Evolutionary conservation across 2,797 vertebrate species (phyloP), one percentile per base, ranked within the genome.

Genomic region (Coregonus suidteri): DNA sequence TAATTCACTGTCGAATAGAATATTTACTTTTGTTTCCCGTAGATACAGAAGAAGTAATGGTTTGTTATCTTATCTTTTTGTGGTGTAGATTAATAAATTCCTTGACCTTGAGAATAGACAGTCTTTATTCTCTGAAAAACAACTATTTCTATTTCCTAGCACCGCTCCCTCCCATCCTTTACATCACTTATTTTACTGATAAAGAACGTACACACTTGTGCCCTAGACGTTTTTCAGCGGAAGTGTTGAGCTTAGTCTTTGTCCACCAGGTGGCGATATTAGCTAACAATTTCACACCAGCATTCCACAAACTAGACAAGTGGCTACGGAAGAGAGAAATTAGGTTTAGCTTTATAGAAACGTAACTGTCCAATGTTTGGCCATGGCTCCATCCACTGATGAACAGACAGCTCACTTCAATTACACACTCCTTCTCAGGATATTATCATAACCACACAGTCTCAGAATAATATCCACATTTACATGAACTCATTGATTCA

Each of bases 231-330:
- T 47, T 47, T 47, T 47, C 41, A 3, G 41, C 41, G 2, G 2
- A 47, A 31, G 64, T 31, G 25, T 66, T 31, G 64, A 66, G 25
- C 25, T 31, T 72, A 16, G 20, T 31, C 15, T 9, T 16, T 47
- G 1, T 68, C 89, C 91, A 90, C 83, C 84, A 91, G 91, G 70
- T 79, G 90, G 91, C n/a, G 80, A 75, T 82, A 84, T 25, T 53
- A 0, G 37, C 67, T 73, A 56, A 25, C 18, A 72, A 14, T 54
- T 75, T 70, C 6, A 35, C 30, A 72, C 14, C 6, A 73, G 69
- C 6, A 0, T 11, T 51, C 15, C 18, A 18, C 20, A 25, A 11
- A 31, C 25, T 66, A 4, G 4, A 34, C 13, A 5, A 30, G 7
- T 30, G 7, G 4, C 70, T 2, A 18, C 16, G 20, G 25, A 20